Evolutionary conservation across 2,888 invertebrate genomes (phyloP), one percentile per base, ranked within the genome.

Genomic region (Ommatoiulus sabulosus): DNA sequence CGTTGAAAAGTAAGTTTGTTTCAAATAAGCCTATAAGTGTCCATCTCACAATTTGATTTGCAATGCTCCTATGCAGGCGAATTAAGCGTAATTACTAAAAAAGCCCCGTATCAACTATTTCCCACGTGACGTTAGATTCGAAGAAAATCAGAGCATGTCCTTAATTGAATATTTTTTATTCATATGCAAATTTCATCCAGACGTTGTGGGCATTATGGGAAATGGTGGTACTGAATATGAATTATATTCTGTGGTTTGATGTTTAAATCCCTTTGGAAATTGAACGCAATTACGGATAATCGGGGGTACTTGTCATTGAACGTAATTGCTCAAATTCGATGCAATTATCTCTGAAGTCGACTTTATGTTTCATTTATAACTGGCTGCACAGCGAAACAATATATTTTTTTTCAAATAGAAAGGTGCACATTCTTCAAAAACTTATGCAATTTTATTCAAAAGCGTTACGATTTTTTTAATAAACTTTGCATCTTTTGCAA

Each of bases 1-100:
- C 3, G 44, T 88, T 7, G 85, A 88, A 85, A 88, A 85, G 88
- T 88, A 44, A 72, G 80, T 87, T 20, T 12, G 12, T 35, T 35
- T 35, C 35, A 0, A 35, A 35, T 80, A 80, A 12, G 80, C 80
- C 80, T 80, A n/a, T n/a, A 80, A 80, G 80, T 80, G 80, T 80
- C 80, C 35, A 80, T 80, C 15, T 35, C 24, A 12, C 80, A 80
- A 80, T 80, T 80, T 80, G 35, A 80, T 80, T 80, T 24, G 4
- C 80, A 80, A 35, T 80, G 80, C 12, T 80, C 80, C 12, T 15
- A 15, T 80, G 2, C 80, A n/a, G 80, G 80, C 80, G 3, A 80
- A 80, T 80, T 80, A 80, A 35, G 80, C 80, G 35, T 80, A 80
- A 80, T 80, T 24, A 80, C 80, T 80, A 35, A 15, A 35, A 35